phyloP scores from a whole-genome alignment of 2,888 invertebrate genomes.

The Argyresthia albistria region DNA sequence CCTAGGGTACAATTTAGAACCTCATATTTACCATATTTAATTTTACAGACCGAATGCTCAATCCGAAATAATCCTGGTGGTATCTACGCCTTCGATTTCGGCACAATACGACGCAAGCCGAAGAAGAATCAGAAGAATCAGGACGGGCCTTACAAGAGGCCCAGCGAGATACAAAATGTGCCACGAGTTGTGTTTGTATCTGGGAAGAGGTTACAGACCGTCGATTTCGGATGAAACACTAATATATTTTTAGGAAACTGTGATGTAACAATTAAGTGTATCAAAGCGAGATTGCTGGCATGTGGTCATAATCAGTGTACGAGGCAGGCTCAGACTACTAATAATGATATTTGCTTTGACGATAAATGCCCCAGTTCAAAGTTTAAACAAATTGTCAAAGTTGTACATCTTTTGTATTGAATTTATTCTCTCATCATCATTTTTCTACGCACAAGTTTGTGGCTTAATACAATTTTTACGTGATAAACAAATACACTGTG shows the following conservation, averaged over 20 bases:
- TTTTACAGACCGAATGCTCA: conserved; percentile 65
- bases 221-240: conserved; percentile 57
- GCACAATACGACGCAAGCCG: conserved; percentile 52
- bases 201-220: conserved; percentile 69
- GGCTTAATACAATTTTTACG: conserved; percentile 57
- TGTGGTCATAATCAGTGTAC: too few relatives aligned
- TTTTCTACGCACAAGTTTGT: conserved; percentile 60
- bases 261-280: too few relatives aligned
- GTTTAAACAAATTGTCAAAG: conserved; percentile 38
- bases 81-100: conserved; percentile 71
- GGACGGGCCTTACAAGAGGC: conserved; percentile 36
- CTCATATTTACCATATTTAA: background rate
- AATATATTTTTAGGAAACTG: background rate
- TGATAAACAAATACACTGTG: conserved; percentile 66
- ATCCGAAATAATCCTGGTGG: conserved; percentile 68
- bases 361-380: background rate
- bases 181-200: conserved; percentile 72
- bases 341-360: too few relatives aligned
- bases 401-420: conserved; percentile 68
- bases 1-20: too few relatives aligned
- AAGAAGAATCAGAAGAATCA: conserved; percentile 26
- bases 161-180: conserved; percentile 41
- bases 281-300: too few relatives aligned
- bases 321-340: too few relatives aligned
- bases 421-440: conserved; percentile 58